Evolutionary conservation across 2,888 invertebrate genomes (phyloP), one percentile per base, ranked within the genome.

Genomic region (Gastracanthus pulcherrimus): DNA sequence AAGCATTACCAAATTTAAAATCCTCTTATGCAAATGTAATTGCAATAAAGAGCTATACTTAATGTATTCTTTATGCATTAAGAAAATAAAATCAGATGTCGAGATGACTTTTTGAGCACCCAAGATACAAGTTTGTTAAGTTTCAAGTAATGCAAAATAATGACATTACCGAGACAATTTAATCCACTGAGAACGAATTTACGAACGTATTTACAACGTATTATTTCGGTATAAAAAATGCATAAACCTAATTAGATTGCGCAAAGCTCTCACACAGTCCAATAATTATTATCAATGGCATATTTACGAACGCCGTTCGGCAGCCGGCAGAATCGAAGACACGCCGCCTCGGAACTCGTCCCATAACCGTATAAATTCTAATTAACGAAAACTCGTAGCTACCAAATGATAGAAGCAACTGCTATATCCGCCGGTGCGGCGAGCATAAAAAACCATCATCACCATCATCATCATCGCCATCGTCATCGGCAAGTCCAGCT

Each of bases 281-380:
- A 36, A 62, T 80, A 58, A 31, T 72, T 69, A 62, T 75, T 69
- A 48, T 31, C 31, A 19, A 66, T 38, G 71, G 29, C 71, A 76
- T 72, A 48, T 81, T 81, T 72, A 76, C 55, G 48, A 26, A 13
- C 19, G 48, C 5, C n/a, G 13, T 7, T n/a, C n/a, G n/a, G n/a
- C 34, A 34, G 11, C n/a, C 23, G 41, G 26, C 48, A 2, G 48
- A 75, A 38, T 80, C 36, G 23, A 38, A 29, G 69, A 51, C 13
- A 6, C 41, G 38, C n/a, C 0, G 11, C 29, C 23, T 16, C 19
- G 29, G 31, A 62, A 62, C 76, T 76, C 58, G 45, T 76, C 34
- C 58, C 36, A 70, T 71, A 81, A 76, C 45, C 66, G 55, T 81
- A 76, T 72, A 76, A 81, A 81, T 76, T 72, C 60, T 72, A 76